Conservation (phyloP, 2,797 vertebrate genomes). For the Crenuchus spilurus region DNA sequence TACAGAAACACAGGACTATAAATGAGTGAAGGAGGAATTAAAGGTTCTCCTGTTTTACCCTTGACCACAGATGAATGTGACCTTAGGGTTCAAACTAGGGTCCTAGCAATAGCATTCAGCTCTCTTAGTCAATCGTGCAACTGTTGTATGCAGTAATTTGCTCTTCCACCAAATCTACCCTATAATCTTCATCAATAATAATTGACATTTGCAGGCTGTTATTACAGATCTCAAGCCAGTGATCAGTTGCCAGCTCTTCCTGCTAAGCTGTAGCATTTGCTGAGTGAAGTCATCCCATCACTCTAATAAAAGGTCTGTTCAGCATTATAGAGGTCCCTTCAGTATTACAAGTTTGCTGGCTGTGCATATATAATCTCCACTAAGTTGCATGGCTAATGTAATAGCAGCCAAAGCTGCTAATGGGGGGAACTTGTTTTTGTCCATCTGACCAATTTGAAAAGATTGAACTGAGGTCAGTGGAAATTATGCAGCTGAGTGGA, state of each 20-base stretch:
- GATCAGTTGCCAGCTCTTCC: neutral
- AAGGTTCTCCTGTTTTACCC: no score
- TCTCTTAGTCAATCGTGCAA: neutral
- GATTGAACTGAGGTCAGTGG: neutral
- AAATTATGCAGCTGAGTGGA: neutral
- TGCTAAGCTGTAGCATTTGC: neutral
- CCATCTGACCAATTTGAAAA: neutral
- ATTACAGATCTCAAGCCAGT: neutral
- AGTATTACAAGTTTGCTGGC: neutral
- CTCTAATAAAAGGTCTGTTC: neutral
- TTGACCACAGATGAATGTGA: no score
- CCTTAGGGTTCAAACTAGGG: no score
- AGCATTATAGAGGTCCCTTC: neutral
- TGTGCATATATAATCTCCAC: neutral
- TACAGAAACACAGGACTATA: no score
- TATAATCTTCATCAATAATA: neutral
- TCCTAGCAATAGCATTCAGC: neutral
- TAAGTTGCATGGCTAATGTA: neutral
- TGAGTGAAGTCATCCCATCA: neutral
- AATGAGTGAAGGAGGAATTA: no score
- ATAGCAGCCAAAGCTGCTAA: neutral
- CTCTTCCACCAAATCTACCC: neutral
- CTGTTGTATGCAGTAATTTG: neutral
- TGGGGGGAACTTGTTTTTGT: slow-evolving; percentile 7
- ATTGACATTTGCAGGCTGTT: neutral